These are phyloP conservation scores for Ammospiza nelsoni DNA, from an alignment of 2,113 vertebrate species.

Conservation along the genomic window DNA sequence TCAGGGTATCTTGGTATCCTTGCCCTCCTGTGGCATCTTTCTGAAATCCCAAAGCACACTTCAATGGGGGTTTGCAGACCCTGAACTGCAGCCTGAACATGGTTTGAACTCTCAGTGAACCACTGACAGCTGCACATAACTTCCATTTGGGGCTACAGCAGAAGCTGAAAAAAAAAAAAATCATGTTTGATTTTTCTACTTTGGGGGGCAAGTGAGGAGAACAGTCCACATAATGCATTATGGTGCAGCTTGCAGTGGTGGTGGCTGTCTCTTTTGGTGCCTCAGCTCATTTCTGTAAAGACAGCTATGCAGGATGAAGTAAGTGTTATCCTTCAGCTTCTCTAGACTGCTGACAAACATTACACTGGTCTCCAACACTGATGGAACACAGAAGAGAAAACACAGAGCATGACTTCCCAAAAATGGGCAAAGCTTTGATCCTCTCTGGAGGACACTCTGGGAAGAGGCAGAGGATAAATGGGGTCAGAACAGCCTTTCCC, in stretches of 20 bases:
- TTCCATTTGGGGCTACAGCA: constrained; percentile 2
- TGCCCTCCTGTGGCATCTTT: background rate
- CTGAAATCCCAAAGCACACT: background rate
- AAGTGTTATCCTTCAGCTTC: constrained; percentile 24
- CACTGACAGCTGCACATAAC: constrained; percentile 18
- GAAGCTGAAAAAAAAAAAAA: constrained; percentile 33
- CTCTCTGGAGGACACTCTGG: background rate
- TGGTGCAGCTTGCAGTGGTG: background rate
- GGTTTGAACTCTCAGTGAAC: constrained; percentile 20
- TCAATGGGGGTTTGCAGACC: background rate
- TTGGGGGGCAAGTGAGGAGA: background rate
- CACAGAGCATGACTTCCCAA: background rate
- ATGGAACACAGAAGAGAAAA: constrained; percentile 24
- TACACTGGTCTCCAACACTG: background rate
- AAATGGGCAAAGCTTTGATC: background rate
- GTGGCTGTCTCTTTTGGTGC: background rate
- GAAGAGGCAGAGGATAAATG: background rate
- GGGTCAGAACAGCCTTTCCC: background rate
- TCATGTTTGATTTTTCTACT: constrained; percentile 45
- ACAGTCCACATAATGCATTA: background rate
- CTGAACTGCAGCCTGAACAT: constrained; percentile 7
- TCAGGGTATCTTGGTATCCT: background rate
- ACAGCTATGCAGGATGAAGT: constrained; percentile 11
- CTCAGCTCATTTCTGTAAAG: background rate
- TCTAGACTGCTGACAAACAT: constrained; percentile 16